Base-by-base conservation (phyloP, 2,113 vertebrate species). In the Zeus faber region DNA sequence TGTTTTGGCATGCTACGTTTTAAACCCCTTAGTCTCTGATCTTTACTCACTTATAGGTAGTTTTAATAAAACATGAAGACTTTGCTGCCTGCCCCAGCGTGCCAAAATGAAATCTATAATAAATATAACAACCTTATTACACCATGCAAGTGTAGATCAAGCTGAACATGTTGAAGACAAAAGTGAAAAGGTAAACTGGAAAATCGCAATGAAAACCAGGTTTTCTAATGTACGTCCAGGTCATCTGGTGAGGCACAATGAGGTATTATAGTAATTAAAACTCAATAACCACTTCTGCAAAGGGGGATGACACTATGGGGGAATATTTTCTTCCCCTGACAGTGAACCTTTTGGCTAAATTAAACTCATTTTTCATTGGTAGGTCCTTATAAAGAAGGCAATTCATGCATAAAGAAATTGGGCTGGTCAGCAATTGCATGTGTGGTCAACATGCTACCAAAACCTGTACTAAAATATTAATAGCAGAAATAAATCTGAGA, bases 241-340 rank as follows among this genome's bases (percentile, higher is more conserved):
- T 67, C 74, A 71, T 69, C 62, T 56, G 7, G 52, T 54, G 70
- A 53, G 57, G 76, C 64, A 77, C 45, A 48, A 33, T 86, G 85
- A 88, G 82, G 71, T 80, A 88, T 87, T 84, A 71, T 56, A 73
- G 72, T 85, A 87, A 90, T 88, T 87, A 88, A 86, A 87, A 76
- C 63, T 76, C 79, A 74, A 79, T 76, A 76, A 76, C 80, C 58
- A 79, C 65, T 80, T 76, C 72, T 77, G 77, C 80, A 86, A 61
- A 74, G 73, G 63, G 63, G 85, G 77, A 88, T 76, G 71, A 80
- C 83, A 85, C 85, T 76, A 73, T 74, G 49, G 85, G 83, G 84
- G 87, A 86, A 86, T 79, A 65, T 75, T 74, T 68, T 72, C 76
- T 71, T 33, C 52, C 33, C 37, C 17, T 52, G 68, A 82, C 69